Conservation (phyloP, 2,797 vertebrate species). For the Neoniphon sammara region DNA sequence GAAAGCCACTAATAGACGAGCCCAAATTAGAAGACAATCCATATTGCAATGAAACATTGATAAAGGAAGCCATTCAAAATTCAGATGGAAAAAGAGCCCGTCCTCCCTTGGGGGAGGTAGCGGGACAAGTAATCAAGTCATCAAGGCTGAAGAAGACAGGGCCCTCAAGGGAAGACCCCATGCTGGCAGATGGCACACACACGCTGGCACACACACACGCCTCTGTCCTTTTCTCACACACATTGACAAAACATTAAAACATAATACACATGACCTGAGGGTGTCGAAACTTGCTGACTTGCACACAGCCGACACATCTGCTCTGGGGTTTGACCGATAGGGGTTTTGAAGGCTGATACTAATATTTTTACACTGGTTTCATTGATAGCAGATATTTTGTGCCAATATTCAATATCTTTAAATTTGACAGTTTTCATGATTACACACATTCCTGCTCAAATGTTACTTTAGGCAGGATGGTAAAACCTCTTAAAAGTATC, state of each 20-base stretch:
- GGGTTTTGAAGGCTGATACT: too few relatives aligned
- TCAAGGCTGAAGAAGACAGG: slow-evolving; percentile 55
- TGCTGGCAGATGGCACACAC: slow-evolving; percentile 63
- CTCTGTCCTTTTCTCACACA: slow-evolving; percentile 8
- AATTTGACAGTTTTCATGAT: too few relatives aligned
- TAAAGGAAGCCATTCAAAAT: slow-evolving; percentile 73
- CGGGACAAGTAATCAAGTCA: slow-evolving; percentile 53
- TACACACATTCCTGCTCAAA: too few relatives aligned
- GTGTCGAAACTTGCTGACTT: neutral
- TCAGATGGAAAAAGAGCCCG: slow-evolving; percentile 48
- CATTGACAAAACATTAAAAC: slow-evolving; percentile 15
- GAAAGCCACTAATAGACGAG: slow-evolving; percentile 65
- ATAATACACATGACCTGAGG: neutral
- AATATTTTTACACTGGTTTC: too few relatives aligned
- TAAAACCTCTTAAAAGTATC: too few relatives aligned
- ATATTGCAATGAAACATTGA: slow-evolving; percentile 79
- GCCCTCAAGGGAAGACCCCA: slow-evolving; percentile 55
- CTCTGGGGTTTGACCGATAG: neutral
- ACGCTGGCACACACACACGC: slow-evolving; percentile 22
- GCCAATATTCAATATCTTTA: too few relatives aligned
- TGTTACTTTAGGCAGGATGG: too few relatives aligned
- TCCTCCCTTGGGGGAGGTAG: slow-evolving; percentile 11
- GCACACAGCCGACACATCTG: neutral
- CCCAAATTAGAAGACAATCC: slow-evolving; percentile 72
- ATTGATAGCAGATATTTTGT: too few relatives aligned